Evolutionary conservation across 2,113 vertebrate genomes (phyloP), one percentile per base, ranked within the genome.

Genomic region (Drymodes brunneopygia): DNA sequence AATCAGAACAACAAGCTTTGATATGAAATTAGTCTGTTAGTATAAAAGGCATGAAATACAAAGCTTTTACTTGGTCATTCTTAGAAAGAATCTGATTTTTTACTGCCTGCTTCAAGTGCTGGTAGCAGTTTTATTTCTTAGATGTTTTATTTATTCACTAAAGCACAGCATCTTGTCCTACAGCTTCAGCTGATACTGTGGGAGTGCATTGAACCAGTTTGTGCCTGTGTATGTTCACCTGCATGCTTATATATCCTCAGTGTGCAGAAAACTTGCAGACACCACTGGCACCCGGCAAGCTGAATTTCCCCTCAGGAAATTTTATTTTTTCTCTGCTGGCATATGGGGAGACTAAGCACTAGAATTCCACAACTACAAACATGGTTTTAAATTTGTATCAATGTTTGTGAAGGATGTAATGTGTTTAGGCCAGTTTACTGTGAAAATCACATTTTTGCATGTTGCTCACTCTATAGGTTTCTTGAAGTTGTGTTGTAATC

Each of bases 1-100:
- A 94, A 94, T 90, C 50, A 78, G 53, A 88, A 66, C 31, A 74
- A 57, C 12, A 44, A 86, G 58, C 45, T 78, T 92, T 81, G 48
- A 51, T 92, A 75, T 19, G 3, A 86, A 89, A 54, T 89, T 22
- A n/a, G 7, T 90, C 11, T 83, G 73, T 11, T 51, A 50, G n/a
- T 87, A 61, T 80, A 61, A 65, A 48, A 71, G n/a, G 21, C 8
- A 45, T 90, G 48, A 83, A 86, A 66, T 35, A n/a, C 19, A 9
- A 58, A 72, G 19, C 27, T 92, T 88, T 94, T 96, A 38, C 33
- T 81, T 60, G 15, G 29, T 75, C 40, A n/a, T 42, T 66, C 35
- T 35, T 66, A 23, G 42, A 66, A 79, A 50, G 22, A 69, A 73
- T 28, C n/a, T 44, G 8, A 1, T 19, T 83, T 88, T 69, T 87